phyloP scores from a whole-genome alignment of 2,888 invertebrate genomes.

The Limnephilus auricula region DNA sequence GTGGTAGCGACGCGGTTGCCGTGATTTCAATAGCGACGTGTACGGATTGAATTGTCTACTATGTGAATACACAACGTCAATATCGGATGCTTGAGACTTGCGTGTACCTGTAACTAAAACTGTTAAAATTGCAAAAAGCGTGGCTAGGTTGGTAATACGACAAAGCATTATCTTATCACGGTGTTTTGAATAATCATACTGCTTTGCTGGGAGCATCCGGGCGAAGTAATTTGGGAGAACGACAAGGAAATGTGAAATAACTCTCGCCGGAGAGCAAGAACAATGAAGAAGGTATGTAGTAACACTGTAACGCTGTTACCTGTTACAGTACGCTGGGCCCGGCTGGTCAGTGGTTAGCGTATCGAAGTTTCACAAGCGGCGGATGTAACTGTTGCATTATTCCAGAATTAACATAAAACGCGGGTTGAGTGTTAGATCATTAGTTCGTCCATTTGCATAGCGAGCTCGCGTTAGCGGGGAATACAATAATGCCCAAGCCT shows the following conservation, averaged over 20 bases:
- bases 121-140: neutral
- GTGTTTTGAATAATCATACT: neutral
- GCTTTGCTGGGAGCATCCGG: neutral
- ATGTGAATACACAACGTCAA: too few species aligned
- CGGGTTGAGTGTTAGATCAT: constrained; percentile 18
- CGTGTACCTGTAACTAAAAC: too few species aligned
- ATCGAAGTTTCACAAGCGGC: neutral
- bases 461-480: neutral
- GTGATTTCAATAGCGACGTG: too few species aligned
- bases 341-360: neutral
- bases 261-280: neutral
- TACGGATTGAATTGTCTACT: too few species aligned
- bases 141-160: neutral
- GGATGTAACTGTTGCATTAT: constrained; percentile 26
- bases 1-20: too few species aligned
- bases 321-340: neutral
- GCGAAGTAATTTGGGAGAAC: neutral
- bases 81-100: too few species aligned
- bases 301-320: neutral
- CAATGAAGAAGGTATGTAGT: neutral
- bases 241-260: neutral
- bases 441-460: neutral
- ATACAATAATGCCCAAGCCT: neutral
- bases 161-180: neutral
- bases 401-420: constrained; percentile 15